Base-by-base conservation (phyloP, 2,888 invertebrate species). In the Thera britannica region DNA sequence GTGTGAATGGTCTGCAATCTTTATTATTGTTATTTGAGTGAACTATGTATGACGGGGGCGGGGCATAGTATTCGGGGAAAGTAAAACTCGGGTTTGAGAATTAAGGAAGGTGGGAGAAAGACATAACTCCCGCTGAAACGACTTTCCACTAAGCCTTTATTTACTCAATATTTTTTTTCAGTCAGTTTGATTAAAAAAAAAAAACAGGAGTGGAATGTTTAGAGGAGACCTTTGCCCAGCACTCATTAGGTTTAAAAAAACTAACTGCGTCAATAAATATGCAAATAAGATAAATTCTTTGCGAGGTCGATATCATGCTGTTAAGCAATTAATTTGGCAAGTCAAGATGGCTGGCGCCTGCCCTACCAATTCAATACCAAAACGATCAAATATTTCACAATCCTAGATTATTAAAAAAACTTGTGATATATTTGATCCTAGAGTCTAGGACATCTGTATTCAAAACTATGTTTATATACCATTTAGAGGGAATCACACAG, bases 241-340 rank as follows among this genome's bases (percentile, higher is more conserved):
- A 41, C 38, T 4, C 38, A 38, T 0, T 0, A 7, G 41, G 5
- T 41, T 2, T 1, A 7, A 41, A 41, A 38, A 46, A 46, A 46
- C 8, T 46, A 9, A 2, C 9, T 49, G 11, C 57, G 49, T 12
- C 35, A 65, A 23, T 23, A 23, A 60, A 51, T 6, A 56, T 59
- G 44, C 49, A 41, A 38, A 55, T 49, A 49, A 60, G 12, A 51
- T 44, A 6, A 48, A 52, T 8, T 36, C 2, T 58, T 48, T 49
- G 9, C 60, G 34, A 68, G 56, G 60, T 63, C 56, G n/a, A 51
- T 49, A 49, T n/a, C 12, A 49, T 51, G 51, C 8, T 46, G 44
- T 60, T 63, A 59, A 11, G 56, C 36, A 64, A 68, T 60, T 56
- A 52, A 68, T 64, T 64, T 64, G 36, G 41, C 56, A 64, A 62